Percentiles rank a stretch among this genome's conserved stretches.
Evolutionary conservation across 2,888 invertebrate species (phyloP).

Genomic region (Hydroisotoma schaefferi): DNA sequence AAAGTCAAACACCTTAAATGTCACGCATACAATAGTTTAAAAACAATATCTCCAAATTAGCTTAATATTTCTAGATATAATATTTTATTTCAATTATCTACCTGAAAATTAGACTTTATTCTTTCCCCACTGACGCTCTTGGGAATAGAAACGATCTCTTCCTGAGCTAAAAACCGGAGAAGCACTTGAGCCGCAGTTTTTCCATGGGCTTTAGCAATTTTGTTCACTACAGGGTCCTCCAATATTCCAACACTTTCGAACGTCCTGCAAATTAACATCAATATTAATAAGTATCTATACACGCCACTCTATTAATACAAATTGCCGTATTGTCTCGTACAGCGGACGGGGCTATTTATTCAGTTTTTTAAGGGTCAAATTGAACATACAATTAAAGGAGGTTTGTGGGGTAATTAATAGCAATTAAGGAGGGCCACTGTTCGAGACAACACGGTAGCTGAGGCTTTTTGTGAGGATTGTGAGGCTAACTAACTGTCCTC

Average conservation of each 20-base stretch:
- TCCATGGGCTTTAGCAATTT: slow-evolving; percentile 54
- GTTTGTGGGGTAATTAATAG: no score
- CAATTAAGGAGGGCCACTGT: no score
- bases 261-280: no score
- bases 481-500: slow-evolving; percentile 26
- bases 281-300: no score
- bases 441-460: no score
- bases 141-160: slow-evolving; percentile 70
- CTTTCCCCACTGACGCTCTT: slow-evolving; percentile 73
- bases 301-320: no score
- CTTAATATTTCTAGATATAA: not conserved
- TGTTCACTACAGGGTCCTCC: slow-evolving; percentile 51
- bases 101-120: slow-evolving; percentile 48
- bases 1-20: slow-evolving; percentile 63
- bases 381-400: no score
- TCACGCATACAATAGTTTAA: not conserved
- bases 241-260: slow-evolving; percentile 41
- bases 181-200: slow-evolving; percentile 74
- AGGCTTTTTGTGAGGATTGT: no score
- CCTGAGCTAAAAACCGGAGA: slow-evolving; percentile 68
- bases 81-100: not conserved
- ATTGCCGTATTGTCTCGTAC: no score
- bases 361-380: no score
- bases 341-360: no score
- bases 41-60: not conserved